phyloP scores from a whole-genome alignment of 2,797 vertebrate species.

The Heterohyrax brucei region DNA sequence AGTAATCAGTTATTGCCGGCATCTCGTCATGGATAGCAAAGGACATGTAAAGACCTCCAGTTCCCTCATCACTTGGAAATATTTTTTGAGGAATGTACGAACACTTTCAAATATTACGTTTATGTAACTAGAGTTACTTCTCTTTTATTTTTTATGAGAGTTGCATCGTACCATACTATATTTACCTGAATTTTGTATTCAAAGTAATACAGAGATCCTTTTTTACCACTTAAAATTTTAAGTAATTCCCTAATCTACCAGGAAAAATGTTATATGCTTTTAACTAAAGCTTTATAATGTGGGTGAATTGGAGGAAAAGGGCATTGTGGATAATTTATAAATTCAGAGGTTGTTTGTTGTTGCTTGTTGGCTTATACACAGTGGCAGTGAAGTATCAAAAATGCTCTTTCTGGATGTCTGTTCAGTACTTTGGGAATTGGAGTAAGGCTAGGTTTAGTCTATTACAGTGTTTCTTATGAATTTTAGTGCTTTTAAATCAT shows the following conservation, averaged over 20 bases:
- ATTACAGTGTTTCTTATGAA: conserved; percentile 22
- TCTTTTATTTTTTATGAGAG: conserved; percentile 56
- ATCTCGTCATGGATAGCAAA: background rate
- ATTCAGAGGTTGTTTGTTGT: conserved; percentile 47
- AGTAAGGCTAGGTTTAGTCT: background rate
- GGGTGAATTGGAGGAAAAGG: conserved; percentile 54
- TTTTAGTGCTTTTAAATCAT: conserved; percentile 62
- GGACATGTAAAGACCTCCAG: conserved; percentile 39
- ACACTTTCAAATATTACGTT: conserved; percentile 62
- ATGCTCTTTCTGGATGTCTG: conserved; percentile 64
- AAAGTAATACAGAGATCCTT: conserved; percentile 31
- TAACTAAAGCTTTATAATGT: conserved; percentile 50
- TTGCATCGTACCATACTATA: conserved; percentile 1
- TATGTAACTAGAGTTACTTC: conserved; percentile 47
- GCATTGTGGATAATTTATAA: conserved; percentile 56
- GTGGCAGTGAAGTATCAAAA: conserved; percentile 54
- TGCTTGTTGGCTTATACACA: conserved; percentile 49
- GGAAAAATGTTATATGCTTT: conserved; percentile 36
- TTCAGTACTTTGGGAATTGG: conserved; percentile 57
- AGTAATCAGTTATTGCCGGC: conserved; percentile 40
- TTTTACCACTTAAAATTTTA: conserved; percentile 49
- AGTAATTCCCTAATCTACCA: conserved; percentile 51
- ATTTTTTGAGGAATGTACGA: conserved; percentile 59
- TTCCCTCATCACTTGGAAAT: background rate
- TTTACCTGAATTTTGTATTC: conserved; percentile 68